Percentiles rank a stretch among this genome's conserved stretches.
phyloP scores from a whole-genome alignment of 2,113 vertebrate species.

The Pantherophis guttatus region DNA sequence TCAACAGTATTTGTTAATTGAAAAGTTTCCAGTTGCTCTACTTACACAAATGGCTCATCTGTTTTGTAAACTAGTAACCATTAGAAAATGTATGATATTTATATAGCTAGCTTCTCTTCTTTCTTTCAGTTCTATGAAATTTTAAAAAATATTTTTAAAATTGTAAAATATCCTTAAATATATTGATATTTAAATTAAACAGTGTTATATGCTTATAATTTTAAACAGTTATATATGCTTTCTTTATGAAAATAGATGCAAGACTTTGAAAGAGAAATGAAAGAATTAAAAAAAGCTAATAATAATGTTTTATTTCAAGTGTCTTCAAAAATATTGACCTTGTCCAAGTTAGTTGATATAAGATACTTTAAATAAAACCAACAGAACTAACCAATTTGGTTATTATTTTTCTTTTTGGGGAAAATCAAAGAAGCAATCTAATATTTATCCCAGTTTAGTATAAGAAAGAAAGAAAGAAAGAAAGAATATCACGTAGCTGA shows the following conservation, averaged over 20 bases:
- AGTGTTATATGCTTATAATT: not conserved
- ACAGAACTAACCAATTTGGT: not conserved
- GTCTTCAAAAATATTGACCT: not conserved
- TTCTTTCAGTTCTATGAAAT: not conserved
- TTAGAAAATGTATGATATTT: conserved; percentile 40
- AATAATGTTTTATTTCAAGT: not conserved
- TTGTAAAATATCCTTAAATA: not conserved
- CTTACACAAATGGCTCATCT: conserved; percentile 42
- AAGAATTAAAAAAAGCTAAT: not conserved
- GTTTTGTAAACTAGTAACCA: conserved; percentile 27
- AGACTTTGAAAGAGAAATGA: not conserved
- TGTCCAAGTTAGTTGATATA: not conserved
- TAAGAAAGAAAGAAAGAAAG: not conserved
- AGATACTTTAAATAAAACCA: not conserved
- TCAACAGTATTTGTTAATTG: conserved; percentile 58
- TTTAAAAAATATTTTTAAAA: not conserved
- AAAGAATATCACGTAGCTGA: not conserved
- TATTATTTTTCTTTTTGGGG: not conserved
- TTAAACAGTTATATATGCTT: not conserved
- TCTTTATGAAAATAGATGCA: not conserved
- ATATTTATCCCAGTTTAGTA: not conserved
- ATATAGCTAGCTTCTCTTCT: conserved; percentile 13
- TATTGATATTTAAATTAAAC: not conserved
- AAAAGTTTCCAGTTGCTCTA: conserved; percentile 44
- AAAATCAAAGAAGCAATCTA: not conserved